Evolutionary conservation across 1,140 invertebrate genomes (phyloP).

Genomic region (Drosophila rhopaloa): DNA sequence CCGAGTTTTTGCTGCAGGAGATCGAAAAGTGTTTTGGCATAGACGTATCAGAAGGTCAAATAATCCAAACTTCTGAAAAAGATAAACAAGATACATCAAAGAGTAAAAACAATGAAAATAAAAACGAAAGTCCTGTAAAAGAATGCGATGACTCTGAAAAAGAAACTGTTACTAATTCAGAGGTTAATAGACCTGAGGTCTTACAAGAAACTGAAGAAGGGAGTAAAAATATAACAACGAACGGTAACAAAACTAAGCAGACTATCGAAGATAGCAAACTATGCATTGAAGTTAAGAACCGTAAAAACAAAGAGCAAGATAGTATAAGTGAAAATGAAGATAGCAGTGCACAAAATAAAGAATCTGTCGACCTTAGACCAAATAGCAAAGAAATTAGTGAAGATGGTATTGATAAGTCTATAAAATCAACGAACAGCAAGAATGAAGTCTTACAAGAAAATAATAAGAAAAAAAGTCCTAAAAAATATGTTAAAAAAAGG

Average conservation of each 20-base stretch:
- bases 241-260: neutral
- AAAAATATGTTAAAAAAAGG: neutral
- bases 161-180: too few species aligned
- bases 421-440: neutral
- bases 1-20: slow-evolving; percentile 62
- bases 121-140: neutral
- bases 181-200: too few species aligned
- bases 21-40: slow-evolving; percentile 76
- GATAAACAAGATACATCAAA: neutral
- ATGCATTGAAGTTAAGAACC: neutral
- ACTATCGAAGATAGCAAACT: slow-evolving; percentile 1
- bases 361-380: neutral
- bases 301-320: neutral
- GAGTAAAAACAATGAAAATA: neutral
- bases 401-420: neutral
- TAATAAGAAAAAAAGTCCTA: neutral
- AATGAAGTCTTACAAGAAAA: slow-evolving; percentile 4
- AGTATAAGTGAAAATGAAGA: neutral
- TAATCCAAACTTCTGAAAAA: neutral
- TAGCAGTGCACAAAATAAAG: neutral
- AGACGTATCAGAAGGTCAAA: slow-evolving; percentile 23
- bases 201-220: neutral
- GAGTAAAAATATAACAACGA: neutral
- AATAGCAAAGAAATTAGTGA: neutral
- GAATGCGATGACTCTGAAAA: neutral